Conservation (phyloP, 2,888 invertebrate species). For the Chironomus tentans region DNA sequence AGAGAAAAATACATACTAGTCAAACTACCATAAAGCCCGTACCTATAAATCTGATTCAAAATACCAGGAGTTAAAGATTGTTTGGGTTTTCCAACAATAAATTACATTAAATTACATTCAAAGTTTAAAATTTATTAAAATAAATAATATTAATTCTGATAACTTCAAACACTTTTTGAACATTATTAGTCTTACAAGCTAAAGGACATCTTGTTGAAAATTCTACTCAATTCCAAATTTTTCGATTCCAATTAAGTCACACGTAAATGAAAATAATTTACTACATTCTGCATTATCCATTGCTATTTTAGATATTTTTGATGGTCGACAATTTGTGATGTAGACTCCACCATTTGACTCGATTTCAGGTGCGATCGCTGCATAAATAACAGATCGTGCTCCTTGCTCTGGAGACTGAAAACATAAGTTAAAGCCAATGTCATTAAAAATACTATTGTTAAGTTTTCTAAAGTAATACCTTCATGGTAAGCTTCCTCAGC, state of each 20-base stretch:
- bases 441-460: no score
- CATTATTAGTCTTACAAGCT: neutral
- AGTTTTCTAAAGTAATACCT: no score
- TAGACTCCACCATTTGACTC: constrained; percentile 71
- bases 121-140: no score
- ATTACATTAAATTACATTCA: no score
- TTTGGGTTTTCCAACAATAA: no score
- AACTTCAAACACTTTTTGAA: no score
- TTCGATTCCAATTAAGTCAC: constrained; percentile 48
- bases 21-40: no score
- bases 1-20: no score
- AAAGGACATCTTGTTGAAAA: no score
- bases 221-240: constrained; percentile 38
- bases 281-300: constrained; percentile 52
- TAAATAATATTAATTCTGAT: no score
- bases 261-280: constrained; percentile 59
- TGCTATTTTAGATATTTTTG: constrained; percentile 48
- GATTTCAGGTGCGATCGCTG: constrained; percentile 63
- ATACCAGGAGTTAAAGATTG: no score
- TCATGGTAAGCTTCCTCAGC: constrained; percentile 54
- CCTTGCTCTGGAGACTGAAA: constrained; percentile 66
- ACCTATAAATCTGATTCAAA: no score
- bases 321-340: constrained; percentile 63
- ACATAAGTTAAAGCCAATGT: neutral
- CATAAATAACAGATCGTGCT: constrained; percentile 64